phyloP scores from a whole-genome alignment of 2,888 invertebrate species.

The Lasioglossum pauxillum region DNA sequence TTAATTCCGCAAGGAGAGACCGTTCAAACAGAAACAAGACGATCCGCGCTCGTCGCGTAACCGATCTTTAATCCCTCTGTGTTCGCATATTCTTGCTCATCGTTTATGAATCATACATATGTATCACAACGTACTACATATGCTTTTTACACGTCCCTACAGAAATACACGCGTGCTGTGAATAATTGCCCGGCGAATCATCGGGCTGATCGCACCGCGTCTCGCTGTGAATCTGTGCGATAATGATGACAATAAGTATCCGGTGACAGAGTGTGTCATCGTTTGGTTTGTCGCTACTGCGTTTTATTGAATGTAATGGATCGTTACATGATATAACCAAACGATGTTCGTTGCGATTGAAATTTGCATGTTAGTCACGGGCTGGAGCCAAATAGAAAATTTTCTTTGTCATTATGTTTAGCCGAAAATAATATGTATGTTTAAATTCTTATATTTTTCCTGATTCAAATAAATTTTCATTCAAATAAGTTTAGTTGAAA shows the following conservation, averaged over 20 bases:
- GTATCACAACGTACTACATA: background rate
- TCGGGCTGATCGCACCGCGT: background rate
- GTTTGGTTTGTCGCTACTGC: background rate
- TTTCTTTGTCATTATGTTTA: too few species aligned
- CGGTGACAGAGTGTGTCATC: background rate
- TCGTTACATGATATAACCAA: background rate
- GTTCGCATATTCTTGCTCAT: background rate
- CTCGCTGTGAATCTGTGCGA: conserved; percentile 15
- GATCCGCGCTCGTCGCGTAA: background rate
- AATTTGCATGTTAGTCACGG: too few species aligned
- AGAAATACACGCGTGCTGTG: conserved; percentile 21
- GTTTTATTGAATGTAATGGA: background rate
- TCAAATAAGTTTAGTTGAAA: too few species aligned
- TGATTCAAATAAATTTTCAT: too few species aligned
- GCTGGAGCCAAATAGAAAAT: too few species aligned
- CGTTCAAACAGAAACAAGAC: background rate
- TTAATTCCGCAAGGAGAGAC: conserved; percentile 23
- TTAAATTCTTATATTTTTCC: too few species aligned
- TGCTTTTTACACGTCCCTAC: conserved; percentile 21
- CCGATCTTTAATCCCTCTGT: background rate
- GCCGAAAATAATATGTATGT: too few species aligned
- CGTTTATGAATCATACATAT: conserved; percentile 29
- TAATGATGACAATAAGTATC: conserved; percentile 7
- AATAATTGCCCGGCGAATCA: conserved; percentile 29
- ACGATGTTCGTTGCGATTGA: background rate